Percentiles rank a stretch among this genome's conserved stretches.
These are phyloP conservation scores for Enteromius treurensis DNA, from an alignment of 2,797 vertebrate genomes.

Conservation along the genomic window DNA sequence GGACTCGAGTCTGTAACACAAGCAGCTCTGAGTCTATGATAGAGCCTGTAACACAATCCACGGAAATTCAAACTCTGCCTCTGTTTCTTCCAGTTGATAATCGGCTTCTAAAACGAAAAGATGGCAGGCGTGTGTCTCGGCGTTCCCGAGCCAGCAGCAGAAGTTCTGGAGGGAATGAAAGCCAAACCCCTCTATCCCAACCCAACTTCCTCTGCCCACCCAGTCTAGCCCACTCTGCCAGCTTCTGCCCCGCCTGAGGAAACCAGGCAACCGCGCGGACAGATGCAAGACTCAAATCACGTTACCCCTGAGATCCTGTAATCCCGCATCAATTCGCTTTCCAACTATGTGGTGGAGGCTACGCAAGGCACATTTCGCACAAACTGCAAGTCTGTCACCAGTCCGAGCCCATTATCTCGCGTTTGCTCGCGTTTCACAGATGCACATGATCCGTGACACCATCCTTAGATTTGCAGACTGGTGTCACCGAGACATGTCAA, in stretches of 20 bases:
- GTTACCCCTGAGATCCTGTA: constrained; percentile 46
- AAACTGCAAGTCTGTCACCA: not conserved
- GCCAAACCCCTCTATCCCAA: constrained; percentile 42
- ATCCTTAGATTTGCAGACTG: constrained; percentile 33
- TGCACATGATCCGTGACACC: constrained; percentile 31
- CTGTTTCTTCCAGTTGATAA: constrained; percentile 53
- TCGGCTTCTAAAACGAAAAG: constrained; percentile 42
- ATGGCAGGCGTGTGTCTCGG: constrained; percentile 40
- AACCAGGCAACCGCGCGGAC: constrained; percentile 48
- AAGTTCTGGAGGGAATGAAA: constrained; percentile 48
- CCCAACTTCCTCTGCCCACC: constrained; percentile 41
- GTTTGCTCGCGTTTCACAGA: not conserved
- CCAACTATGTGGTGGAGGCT: constrained; percentile 1
- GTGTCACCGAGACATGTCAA: constrained; percentile 39
- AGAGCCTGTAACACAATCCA: constrained; percentile 49
- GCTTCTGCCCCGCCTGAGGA: constrained; percentile 39
- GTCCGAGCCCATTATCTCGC: constrained; percentile 1
- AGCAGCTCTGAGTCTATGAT: constrained; percentile 12
- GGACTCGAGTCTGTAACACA: not conserved
- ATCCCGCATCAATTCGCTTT: constrained; percentile 30
- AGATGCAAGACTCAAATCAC: constrained; percentile 51
- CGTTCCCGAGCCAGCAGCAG: constrained; percentile 38
- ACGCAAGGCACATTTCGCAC: not conserved
- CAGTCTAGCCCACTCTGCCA: constrained; percentile 44
- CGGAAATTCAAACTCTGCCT: constrained; percentile 44